phyloP scores from a whole-genome alignment of 2,888 invertebrate genomes.

The Folsomia candida region DNA sequence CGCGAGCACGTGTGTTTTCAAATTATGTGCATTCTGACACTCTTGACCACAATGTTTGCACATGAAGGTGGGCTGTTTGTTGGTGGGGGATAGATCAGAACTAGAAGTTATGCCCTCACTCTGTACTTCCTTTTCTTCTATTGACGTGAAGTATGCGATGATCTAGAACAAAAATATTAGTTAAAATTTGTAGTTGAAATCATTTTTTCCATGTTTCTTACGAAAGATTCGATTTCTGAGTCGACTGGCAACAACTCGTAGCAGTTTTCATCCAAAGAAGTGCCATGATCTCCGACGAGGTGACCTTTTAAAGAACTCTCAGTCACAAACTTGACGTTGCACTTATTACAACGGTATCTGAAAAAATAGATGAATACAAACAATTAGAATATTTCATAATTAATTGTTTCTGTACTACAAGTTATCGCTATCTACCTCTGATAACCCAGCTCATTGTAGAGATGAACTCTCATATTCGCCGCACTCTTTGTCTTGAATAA shows the following conservation, averaged over 20 bases:
- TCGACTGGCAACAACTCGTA: conserved; percentile 35
- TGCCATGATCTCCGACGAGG: conserved; percentile 41
- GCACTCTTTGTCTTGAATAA: conserved; percentile 61
- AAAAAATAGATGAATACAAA: conserved; percentile 11
- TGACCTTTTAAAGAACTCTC: conserved; percentile 47
- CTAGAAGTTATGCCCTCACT: no score
- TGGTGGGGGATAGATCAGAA: background rate
- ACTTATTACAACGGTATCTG: conserved; percentile 45
- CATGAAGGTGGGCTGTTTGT: background rate
- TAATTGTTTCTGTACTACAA: background rate
- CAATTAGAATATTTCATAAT: background rate
- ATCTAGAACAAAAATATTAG: background rate
- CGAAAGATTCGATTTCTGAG: conserved; percentile 39
- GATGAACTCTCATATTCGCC: conserved; percentile 65
- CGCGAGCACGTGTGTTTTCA: conserved; percentile 38
- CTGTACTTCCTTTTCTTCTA: no score
- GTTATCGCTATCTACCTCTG: conserved; percentile 59
- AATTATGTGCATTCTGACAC: conserved; percentile 34
- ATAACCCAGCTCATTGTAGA: conserved; percentile 67
- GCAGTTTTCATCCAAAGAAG: conserved; percentile 23
- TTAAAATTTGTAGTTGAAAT: background rate
- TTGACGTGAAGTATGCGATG: no score
- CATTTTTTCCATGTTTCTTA: conserved; percentile 19
- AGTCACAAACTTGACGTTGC: conserved; percentile 38
- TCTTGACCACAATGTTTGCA: conserved; percentile 37